Base-by-base conservation (phyloP, 1,140 invertebrate genomes). In the Diuraphis noxia region DNA sequence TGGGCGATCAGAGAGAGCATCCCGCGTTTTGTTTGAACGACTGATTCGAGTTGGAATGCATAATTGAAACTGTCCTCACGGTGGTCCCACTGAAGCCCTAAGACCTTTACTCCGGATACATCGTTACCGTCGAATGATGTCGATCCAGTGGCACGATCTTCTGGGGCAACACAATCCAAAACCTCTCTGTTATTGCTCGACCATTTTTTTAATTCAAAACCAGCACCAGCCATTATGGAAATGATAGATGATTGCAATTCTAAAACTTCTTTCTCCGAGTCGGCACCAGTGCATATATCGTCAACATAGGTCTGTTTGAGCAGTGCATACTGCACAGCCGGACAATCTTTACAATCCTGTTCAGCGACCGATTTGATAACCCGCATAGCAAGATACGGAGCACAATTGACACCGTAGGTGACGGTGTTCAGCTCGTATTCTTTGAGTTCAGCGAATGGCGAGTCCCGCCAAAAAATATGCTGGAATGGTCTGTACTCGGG, bases 361-460 rank as follows among this genome's bases (percentile, higher is more conserved):
- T 92, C 34, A 1, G 93, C 94, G n/a, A 94, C 87, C 92, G 34
- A 94, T 87, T 92, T 94, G 93, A 85, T 93, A 93, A n/a, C 94
- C 63, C 19, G 92, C 92, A 93, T 9, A n/a, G n/a, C n/a, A n/a
- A n/a, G n/a, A n/a, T n/a, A n/a, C n/a, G n/a, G n/a, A n/a, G n/a
- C n/a, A n/a, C n/a, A n/a, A n/a, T n/a, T n/a, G n/a, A n/a, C n/a
- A n/a, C n/a, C n/a, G n/a, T n/a, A n/a, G n/a, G n/a, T n/a, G n/a
- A n/a, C n/a, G n/a, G n/a, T n/a, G n/a, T n/a, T n/a, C n/a, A n/a
- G n/a, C n/a, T n/a, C n/a, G 94, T 46, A 46, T 10, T 46, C 43
- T 10, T 46, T 46, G 93, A 41, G 93, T 93, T 19, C 93, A 92
- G 91, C 93, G 92, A 23, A 92, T 79, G 25, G 93, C 93, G 92